phyloP scores from a whole-genome alignment of 2,797 vertebrate genomes.

The Halcyon smyrnensis region DNA sequence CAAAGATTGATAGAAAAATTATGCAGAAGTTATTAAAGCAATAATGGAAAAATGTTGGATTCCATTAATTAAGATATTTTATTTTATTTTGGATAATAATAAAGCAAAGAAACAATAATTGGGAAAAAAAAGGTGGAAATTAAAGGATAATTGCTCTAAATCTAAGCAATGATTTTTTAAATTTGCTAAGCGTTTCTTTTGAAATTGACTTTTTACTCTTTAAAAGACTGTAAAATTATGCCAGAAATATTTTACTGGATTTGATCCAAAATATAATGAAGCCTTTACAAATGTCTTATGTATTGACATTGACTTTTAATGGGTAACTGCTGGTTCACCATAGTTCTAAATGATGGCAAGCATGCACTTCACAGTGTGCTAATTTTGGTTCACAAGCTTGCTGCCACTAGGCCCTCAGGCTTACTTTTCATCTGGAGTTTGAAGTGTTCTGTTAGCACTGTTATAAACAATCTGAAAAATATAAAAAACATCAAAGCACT shows the following conservation, averaged over 20 bases:
- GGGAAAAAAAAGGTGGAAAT: background rate
- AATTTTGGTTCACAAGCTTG: slow-evolving; percentile 50
- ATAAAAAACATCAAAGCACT: background rate
- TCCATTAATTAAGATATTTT: background rate
- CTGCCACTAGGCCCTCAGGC: slow-evolving; percentile 5
- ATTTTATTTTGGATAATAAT: background rate
- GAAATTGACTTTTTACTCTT: background rate
- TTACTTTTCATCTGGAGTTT: slow-evolving; percentile 17
- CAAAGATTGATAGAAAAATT: background rate
- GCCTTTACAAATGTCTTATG: background rate
- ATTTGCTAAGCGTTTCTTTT: background rate
- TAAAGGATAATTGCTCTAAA: background rate
- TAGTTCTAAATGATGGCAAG: background rate
- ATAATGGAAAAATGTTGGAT: background rate
- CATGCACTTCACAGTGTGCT: background rate
- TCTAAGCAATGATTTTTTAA: background rate
- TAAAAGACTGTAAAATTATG: background rate
- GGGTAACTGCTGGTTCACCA: background rate
- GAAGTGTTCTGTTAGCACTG: slow-evolving; percentile 1
- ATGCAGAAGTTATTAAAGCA: background rate
- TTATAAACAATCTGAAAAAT: slow-evolving; percentile 23
- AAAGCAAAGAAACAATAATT: background rate
- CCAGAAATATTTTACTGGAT: background rate
- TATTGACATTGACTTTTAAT: slow-evolving; percentile 25
- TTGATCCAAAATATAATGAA: background rate